Conservation (phyloP, 2,113 vertebrate genomes). For the Accipiter cooperii region DNA sequence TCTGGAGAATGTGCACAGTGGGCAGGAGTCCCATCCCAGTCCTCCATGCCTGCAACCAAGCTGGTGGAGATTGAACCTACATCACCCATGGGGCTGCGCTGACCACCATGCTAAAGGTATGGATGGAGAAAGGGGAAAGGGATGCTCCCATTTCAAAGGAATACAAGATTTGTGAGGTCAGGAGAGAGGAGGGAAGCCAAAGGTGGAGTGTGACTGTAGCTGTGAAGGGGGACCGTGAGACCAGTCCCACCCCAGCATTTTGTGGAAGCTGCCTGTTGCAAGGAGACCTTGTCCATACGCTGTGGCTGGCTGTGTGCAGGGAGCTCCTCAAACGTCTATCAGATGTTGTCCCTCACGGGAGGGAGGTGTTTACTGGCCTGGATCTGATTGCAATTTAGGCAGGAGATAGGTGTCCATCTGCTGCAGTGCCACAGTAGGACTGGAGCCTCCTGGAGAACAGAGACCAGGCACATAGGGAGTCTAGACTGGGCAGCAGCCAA, state of each 20-base stretch:
- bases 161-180: neutral
- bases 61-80: neutral
- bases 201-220: neutral
- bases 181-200: neutral
- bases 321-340: neutral
- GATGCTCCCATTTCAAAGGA: neutral
- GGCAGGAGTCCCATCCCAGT: neutral
- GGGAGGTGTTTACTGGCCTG: neutral
- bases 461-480: accelerated
- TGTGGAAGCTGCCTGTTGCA: neutral
- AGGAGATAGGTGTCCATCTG: neutral
- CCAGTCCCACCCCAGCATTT: neutral
- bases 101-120: neutral
- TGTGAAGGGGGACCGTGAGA: neutral
- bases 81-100: accelerated
- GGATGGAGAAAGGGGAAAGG: neutral
- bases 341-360: neutral
- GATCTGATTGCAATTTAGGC: neutral
- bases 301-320: neutral
- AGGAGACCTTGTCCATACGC: neutral
- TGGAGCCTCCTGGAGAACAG: neutral
- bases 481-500: neutral
- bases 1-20: neutral
- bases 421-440: neutral
- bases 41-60: neutral